Evolutionary conservation across 2,888 invertebrate species (phyloP).

Genomic region (Auanema freiburgensis): DNA sequence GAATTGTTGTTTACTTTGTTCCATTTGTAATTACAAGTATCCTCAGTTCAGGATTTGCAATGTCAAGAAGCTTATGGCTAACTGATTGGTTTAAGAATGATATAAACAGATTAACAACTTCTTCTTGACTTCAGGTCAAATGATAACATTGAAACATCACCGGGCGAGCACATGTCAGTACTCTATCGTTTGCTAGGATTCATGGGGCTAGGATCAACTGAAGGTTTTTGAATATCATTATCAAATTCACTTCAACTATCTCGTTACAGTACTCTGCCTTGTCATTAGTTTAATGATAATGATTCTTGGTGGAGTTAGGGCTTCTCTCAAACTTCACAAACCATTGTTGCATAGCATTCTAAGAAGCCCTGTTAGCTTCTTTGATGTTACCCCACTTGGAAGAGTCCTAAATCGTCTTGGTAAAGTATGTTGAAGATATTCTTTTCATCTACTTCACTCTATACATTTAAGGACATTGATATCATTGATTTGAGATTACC

Average conservation of each 20-base stretch:
- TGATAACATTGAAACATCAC: conserved; percentile 44
- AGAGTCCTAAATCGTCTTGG: conserved; percentile 59
- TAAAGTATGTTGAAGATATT: conserved; percentile 34
- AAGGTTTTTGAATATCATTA: conserved; percentile 33
- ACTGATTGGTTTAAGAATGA: conserved; percentile 44
- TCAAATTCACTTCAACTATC: background rate
- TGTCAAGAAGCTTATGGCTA: conserved; percentile 59
- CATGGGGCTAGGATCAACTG: conserved; percentile 51
- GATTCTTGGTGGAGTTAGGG: conserved; percentile 55
- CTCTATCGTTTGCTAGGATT: conserved; percentile 52
- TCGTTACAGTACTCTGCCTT: conserved; percentile 35
- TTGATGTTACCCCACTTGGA: conserved; percentile 62
- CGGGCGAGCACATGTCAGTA: conserved; percentile 33
- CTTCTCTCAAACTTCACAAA: conserved; percentile 54
- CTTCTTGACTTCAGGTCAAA: conserved; percentile 42
- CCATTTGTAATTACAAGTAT: conserved; percentile 32
- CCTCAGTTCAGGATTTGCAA: conserved; percentile 42
- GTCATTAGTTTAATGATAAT: conserved; percentile 51
- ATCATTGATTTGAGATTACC: conserved; percentile 57
- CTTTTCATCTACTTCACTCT: background rate
- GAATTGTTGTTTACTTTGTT: conserved; percentile 42
- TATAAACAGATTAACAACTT: background rate
- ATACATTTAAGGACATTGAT: conserved; percentile 51
- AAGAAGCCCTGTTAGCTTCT: conserved; percentile 56
- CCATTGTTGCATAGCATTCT: conserved; percentile 53